Evolutionary conservation across 2,113 vertebrate genomes (phyloP).

Genomic region (Gambusia affinis): DNA sequence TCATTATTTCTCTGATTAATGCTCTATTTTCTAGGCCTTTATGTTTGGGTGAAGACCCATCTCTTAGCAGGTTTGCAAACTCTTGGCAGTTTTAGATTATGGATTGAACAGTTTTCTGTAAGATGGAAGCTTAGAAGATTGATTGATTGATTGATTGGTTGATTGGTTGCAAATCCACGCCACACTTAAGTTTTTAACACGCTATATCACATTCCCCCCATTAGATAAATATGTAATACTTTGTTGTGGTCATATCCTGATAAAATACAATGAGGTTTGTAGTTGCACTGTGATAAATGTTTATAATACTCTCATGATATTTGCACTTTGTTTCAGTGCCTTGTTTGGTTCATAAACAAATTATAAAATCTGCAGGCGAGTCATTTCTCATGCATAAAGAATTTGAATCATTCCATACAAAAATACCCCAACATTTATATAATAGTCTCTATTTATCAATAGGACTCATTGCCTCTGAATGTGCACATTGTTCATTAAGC

Average conservation of each 20-base stretch:
- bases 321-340: background rate
- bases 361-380: background rate
- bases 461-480: constrained; percentile 27
- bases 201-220: too few relatives aligned
- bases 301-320: background rate
- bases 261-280: background rate
- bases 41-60: too few relatives aligned
- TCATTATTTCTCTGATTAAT: too few relatives aligned
- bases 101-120: too few relatives aligned
- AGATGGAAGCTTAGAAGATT: too few relatives aligned
- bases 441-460: constrained; percentile 16
- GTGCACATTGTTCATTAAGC: constrained; percentile 63
- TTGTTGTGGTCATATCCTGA: background rate
- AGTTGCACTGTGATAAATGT: background rate
- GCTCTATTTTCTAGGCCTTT: too few relatives aligned
- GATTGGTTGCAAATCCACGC: too few relatives aligned
- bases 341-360: background rate
- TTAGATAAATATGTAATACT: background rate
- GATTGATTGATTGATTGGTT: too few relatives aligned
- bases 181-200: too few relatives aligned
- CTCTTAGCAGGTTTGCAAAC: too few relatives aligned
- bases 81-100: too few relatives aligned
- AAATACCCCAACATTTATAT: background rate
- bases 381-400: background rate
- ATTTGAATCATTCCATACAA: background rate